These are phyloP conservation scores for Marasmarcha lunaedactyla DNA, from an alignment of 2,888 invertebrate species.

Conservation along the genomic window DNA sequence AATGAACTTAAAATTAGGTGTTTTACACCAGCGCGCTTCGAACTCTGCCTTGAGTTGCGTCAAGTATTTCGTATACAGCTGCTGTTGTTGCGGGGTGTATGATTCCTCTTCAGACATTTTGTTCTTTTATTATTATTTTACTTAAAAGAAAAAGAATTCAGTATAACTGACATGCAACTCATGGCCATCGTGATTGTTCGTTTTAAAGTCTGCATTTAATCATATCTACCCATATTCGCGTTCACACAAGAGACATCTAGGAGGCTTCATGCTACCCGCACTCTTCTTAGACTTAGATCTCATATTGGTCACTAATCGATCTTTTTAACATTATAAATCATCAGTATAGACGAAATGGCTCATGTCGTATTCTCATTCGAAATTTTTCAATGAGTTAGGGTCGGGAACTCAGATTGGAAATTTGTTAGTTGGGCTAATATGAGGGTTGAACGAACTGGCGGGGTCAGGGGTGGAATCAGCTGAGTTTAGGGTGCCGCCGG, in stretches of 20 bases:
- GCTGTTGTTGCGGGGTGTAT: conserved; percentile 47
- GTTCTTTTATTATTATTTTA: background rate
- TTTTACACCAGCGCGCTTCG: conserved; percentile 42
- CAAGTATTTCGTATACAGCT: conserved; percentile 46
- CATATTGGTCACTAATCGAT: too few relatives aligned
- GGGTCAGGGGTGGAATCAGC: conserved; percentile 54
- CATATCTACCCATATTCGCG: too few relatives aligned
- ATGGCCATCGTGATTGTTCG: conserved; percentile 6
- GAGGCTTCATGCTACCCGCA: too few relatives aligned
- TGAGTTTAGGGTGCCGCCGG: conserved; percentile 57
- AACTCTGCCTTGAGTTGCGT: conserved; percentile 45
- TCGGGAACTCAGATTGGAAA: conserved; percentile 35
- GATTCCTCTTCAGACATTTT: background rate
- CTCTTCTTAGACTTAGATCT: too few relatives aligned
- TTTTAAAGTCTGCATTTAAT: too few relatives aligned
- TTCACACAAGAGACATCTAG: too few relatives aligned
- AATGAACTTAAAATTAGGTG: conserved; percentile 24
- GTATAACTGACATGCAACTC: too few relatives aligned
- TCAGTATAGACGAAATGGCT: too few relatives aligned
- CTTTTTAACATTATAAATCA: too few relatives aligned
- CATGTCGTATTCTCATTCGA: too few relatives aligned
- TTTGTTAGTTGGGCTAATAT: conserved; percentile 18
- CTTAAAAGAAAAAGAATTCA: too few relatives aligned
- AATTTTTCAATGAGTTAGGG: too few relatives aligned
- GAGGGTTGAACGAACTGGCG: conserved; percentile 52